A percentile compares a stretch with the other conserved stretches of the same genome.
Evolutionary conservation across 1,140 invertebrate genomes (phyloP).

Genomic region (Dendrolimus punctatus): DNA sequence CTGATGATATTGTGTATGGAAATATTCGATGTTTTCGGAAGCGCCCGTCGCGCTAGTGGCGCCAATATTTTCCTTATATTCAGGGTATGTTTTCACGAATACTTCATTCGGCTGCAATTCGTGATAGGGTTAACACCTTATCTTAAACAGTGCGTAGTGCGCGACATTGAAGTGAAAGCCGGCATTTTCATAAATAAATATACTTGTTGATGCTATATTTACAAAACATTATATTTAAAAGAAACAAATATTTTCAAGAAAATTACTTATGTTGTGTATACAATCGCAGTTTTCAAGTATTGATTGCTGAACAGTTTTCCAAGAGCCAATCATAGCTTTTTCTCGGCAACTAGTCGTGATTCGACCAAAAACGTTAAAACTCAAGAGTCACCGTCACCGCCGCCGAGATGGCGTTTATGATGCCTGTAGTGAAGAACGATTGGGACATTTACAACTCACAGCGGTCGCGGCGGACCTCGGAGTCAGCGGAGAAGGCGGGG

Average conservation of each 20-base stretch:
- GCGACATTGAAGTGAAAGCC: conserved; percentile 67
- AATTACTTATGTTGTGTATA: conserved; percentile 4
- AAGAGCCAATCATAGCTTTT: conserved; percentile 27
- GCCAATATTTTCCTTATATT: conserved; percentile 69
- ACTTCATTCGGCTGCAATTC: conserved; percentile 66
- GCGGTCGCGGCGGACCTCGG: conserved; percentile 80
- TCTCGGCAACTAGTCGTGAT: conserved; percentile 28
- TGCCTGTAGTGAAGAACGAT: conserved; percentile 93
- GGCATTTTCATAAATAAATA: conserved; percentile 17
- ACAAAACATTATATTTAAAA: conserved; percentile 5
- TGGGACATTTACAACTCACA: conserved; percentile 93
- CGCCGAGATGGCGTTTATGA: conserved; percentile 91
- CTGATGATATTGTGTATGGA: background rate
- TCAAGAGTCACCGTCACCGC: conserved; percentile 49
- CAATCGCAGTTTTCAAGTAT: conserved; percentile 24
- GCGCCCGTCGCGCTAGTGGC: conserved; percentile 48
- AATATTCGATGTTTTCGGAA: conserved; percentile 22
- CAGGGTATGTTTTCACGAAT: conserved; percentile 66
- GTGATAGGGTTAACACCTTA: conserved; percentile 63
- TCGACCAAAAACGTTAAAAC: conserved; percentile 59
- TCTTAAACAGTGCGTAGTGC: conserved; percentile 37
- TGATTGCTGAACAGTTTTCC: conserved; percentile 29
- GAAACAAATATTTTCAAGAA: conserved; percentile 4
- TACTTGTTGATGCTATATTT: conserved; percentile 8
- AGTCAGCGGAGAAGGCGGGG: conserved; percentile 78